Base-by-base conservation (phyloP, 2,797 vertebrate species). In the Pogoniulus pusillus region DNA sequence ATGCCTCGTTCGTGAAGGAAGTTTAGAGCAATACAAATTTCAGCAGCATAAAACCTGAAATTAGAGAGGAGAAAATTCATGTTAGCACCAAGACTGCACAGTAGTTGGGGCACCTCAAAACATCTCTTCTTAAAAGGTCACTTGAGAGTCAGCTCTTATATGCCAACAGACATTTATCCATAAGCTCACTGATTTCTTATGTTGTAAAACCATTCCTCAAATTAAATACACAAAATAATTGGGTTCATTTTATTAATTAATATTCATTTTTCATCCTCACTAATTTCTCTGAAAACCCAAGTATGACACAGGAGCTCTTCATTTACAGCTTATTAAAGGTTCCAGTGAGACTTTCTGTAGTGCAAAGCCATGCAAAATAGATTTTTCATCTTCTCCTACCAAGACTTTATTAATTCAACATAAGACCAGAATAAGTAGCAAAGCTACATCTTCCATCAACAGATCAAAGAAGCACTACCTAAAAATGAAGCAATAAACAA, bases 1-100 rank as follows among this genome's bases (percentile, higher is more conserved):
- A 99, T 99, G 64, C 99, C 99, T 93, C 99, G 98, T 96, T 99
- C 99, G 8, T 99, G 99, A 39, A 99, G 97, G 96, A 99, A 99
- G 97, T 99, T 99, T 72, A 99, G 98, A 79, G 99, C 99, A 23
- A 99, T 98, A 91, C 98, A 99, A 95, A 99, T 99, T 97, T 99
- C 99, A 64, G 99, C 99, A 85, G 99, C 99, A 90, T 99, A 99
- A 98, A 99, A 99, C 96, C 99, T 99, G 96, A 19, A 95, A 90
- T n/a, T 12, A 14, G 45, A 32, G 57, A 69, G 64, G 23, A 78
- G 49, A 35, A 82, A 13, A 20, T 20, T 53, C 16, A 3, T 34
- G 16, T 54, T 39, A 60, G 32, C 65, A 60, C 30, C 24, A 51
- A 32, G 43, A 34, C 7, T 27, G 14, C 27, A 76, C 5, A 77